Percentiles rank a stretch among this genome's conserved stretches.
Evolutionary conservation across 2,797 vertebrate genomes (phyloP).

Genomic region (Tenualosa ilisha): DNA sequence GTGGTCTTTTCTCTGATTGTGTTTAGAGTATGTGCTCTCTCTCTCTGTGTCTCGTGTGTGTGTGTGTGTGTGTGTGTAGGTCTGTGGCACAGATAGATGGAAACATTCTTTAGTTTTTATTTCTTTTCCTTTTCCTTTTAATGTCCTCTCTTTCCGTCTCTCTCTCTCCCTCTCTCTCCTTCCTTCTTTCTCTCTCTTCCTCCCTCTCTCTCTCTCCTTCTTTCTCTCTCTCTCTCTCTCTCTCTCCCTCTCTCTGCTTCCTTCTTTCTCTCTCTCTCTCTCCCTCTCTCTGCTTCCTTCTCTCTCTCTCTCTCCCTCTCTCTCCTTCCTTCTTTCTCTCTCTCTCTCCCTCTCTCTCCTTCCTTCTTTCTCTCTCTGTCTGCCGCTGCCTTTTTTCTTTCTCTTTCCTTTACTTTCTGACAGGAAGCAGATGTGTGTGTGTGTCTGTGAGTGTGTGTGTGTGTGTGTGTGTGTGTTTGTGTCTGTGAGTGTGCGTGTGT

Average conservation of each 20-base stretch:
- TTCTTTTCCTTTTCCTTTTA: conserved; percentile 14
- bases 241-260: too few species aligned
- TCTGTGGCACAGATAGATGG: conserved; percentile 39
- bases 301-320: not conserved
- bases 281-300: too few species aligned
- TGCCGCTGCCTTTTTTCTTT: not conserved
- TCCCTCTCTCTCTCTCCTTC: not conserved
- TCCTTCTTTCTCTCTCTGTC: not conserved
- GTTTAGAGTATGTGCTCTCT: not conserved
- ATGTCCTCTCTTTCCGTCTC: not conserved
- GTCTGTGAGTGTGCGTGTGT: not conserved
- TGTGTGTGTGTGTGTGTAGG: not conserved
- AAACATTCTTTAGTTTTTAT: conserved; percentile 59
- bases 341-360: not conserved
- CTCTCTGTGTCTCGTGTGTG: not conserved
- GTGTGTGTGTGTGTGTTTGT: conserved; percentile 2
- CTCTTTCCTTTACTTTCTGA: conserved; percentile 43
- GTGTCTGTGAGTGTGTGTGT: not conserved
- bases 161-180: not conserved
- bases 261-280: conserved; percentile 3
- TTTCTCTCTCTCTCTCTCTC: not conserved
- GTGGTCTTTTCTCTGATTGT: not conserved
- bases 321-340: not conserved
- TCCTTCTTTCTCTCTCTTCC: not conserved
- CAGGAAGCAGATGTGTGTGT: conserved; percentile 67